phyloP scores from a whole-genome alignment of 2,888 invertebrate species.

The Meiosimyza decipiens region DNA sequence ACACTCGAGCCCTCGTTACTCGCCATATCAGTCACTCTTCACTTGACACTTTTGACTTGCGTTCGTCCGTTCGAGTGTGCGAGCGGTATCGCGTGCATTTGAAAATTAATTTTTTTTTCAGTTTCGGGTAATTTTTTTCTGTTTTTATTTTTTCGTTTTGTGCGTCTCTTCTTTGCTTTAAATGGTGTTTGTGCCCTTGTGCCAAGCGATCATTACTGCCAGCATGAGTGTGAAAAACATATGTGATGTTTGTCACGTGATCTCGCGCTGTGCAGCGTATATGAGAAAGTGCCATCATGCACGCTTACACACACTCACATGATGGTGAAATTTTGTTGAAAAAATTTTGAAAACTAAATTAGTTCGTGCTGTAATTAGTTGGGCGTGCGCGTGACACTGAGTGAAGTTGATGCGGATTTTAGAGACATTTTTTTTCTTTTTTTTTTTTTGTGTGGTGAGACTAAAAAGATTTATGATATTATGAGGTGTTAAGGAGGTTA shows the following conservation, averaged over 20 bases:
- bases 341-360: conserved; percentile 35
- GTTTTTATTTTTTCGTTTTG: neutral
- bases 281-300: conserved; percentile 34
- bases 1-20: conserved; percentile 58
- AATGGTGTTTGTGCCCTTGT: neutral
- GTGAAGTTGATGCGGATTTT: no score
- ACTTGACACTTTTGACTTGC: conserved; percentile 62
- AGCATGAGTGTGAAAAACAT: conserved; percentile 30
- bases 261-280: conserved; percentile 16
- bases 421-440: no score
- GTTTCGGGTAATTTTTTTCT: neutral
- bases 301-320: neutral
- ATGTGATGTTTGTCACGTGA: conserved; percentile 39
- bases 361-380: conserved; percentile 42
- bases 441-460: no score
- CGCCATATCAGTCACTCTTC: conserved; percentile 64
- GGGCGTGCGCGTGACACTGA: neutral
- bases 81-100: neutral
- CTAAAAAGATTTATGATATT: no score
- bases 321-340: neutral
- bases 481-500: no score
- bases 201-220: conserved; percentile 10
- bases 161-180: neutral
- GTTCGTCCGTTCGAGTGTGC: neutral
- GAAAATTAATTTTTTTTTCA: neutral